Evolutionary conservation across 2,113 vertebrate species (phyloP).

Genomic region (Calonectris borealis): DNA sequence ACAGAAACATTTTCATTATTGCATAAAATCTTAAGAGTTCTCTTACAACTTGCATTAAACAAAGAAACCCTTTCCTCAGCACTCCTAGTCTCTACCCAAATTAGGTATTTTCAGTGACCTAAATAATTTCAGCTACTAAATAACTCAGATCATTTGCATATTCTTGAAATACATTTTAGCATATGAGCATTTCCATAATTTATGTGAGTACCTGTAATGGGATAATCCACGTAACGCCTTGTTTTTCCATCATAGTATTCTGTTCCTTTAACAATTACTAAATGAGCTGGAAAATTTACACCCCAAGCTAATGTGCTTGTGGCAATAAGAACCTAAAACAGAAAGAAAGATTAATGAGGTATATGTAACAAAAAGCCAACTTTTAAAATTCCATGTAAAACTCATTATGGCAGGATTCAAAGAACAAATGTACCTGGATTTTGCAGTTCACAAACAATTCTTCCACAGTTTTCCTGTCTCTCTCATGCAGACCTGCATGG

Average conservation of each 20-base stretch:
- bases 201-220: conserved; percentile 89
- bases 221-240: conserved; percentile 95
- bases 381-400: conserved; percentile 43
- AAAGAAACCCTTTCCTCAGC: not conserved
- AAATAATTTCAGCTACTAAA: not conserved
- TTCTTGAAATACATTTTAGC: not conserved
- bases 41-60: not conserved
- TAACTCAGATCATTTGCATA: conserved; percentile 6
- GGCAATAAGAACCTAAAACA: conserved; percentile 91
- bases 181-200: not conserved
- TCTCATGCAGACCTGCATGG: conserved; percentile 93
- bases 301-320: conserved; percentile 98
- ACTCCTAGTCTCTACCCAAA: not conserved
- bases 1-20: not conserved
- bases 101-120: not conserved
- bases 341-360: conserved; percentile 41
- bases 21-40: not conserved
- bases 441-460: conserved; percentile 98
- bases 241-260: conserved; percentile 98
- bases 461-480: conserved; percentile 94
- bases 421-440: conserved; percentile 84
- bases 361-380: conserved; percentile 33
- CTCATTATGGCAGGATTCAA: not conserved
- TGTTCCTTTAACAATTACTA: conserved; percentile 97
- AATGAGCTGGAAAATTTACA: conserved; percentile 97